Percentiles rank a stretch among this genome's conserved stretches.
Conservation (phyloP, 2,113 vertebrate genomes). For the Stegostoma tigrinum region DNA sequence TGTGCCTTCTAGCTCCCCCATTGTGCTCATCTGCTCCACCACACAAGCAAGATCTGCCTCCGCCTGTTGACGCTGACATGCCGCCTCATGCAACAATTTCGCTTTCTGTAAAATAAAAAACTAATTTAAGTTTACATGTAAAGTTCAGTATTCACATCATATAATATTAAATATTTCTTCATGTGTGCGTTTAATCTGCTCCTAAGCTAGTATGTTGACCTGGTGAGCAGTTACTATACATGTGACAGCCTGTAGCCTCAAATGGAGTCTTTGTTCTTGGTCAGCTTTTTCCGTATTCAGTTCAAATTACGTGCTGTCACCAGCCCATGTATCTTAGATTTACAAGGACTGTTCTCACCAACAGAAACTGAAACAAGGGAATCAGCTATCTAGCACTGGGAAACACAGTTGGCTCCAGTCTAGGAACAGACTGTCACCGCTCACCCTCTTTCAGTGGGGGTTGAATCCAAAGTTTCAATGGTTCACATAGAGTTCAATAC, state of each 20-base stretch:
- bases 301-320: too few relatives aligned
- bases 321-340: too few relatives aligned
- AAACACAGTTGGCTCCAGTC: background rate
- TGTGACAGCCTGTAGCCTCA: background rate
- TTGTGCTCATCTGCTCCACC: constrained; percentile 60
- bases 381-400: background rate
- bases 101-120: constrained; percentile 69
- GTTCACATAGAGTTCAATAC: background rate
- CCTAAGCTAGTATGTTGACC: background rate
- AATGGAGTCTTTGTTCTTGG: background rate
- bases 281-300: too few relatives aligned
- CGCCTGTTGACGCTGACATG: constrained; percentile 68
- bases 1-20: constrained; percentile 61
- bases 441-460: background rate
- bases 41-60: constrained; percentile 75
- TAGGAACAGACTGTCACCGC: background rate
- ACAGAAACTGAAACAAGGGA: background rate
- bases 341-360: too few relatives aligned
- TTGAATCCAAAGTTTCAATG: background rate
- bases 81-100: constrained; percentile 71
- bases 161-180: background rate
- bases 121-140: background rate
- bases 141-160: background rate
- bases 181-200: background rate
- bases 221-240: background rate